Base-by-base conservation (phyloP, 2,888 invertebrate genomes). In the Tromatobia lineatoria region DNA sequence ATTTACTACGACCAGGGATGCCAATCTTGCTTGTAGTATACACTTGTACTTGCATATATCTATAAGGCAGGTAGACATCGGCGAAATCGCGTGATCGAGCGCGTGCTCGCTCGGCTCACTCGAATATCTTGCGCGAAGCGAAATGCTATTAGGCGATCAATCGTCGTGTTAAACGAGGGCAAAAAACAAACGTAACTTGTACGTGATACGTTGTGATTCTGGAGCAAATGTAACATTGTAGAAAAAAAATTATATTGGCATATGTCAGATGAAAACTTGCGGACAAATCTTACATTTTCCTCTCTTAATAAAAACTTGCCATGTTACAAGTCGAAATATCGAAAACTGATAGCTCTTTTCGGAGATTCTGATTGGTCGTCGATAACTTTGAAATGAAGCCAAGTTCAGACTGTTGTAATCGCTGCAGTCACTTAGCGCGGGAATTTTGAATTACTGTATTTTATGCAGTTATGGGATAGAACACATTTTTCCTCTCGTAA, bases 1-100 rank as follows among this genome's bases (percentile, higher is more conserved):
- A 85, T 83, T 86, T 86, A 77, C 86, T 73, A 67, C 82, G 64
- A 70, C 77, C 85, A 85, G 81, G 82, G 71, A 82, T 82, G 54
- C 80, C 64, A 80, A 77, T 70, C 74, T 54, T 79, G 75, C 47
- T 47, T 67, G 70, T 54, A 74, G 34, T 38, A 38, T 57, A 64
- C 74, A 57, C 52, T 45, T 71, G 38, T 20, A 23, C 74, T 23
- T 61, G 67, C 38, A n/a, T 59, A 38, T 45, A 25, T 74, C 25
- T 50, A 57, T 66, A 66, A 34, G 13, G 13, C 29, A 2, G 23
- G 20, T 66, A 18, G 15, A 69, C 69, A 69, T 66, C n/a, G 34
- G 38, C 13, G 52, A 75, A 75, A 84, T 84, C 78, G 84, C 84
- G 84, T 81, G 84, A 84, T 84, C 84, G 78, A 80, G 74, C 84